These are phyloP conservation scores for Cydia amplana DNA, from an alignment of 1,140 invertebrate genomes.

Conservation along the genomic window DNA sequence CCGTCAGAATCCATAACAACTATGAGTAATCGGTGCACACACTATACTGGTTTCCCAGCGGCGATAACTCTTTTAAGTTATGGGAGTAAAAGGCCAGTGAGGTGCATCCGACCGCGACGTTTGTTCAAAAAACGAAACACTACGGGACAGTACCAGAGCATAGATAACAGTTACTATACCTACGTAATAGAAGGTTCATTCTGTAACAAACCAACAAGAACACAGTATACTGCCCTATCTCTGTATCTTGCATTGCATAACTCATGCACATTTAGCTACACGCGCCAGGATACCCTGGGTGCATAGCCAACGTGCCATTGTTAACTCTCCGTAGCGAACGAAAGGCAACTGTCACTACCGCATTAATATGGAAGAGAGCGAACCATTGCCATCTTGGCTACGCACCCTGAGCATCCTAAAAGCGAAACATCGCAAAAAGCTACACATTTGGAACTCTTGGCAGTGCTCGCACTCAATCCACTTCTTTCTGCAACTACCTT, in stretches of 20 bases:
- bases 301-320: too few relatives aligned
- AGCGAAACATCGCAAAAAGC: too few relatives aligned
- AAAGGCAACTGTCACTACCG: too few relatives aligned
- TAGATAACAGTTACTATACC: not conserved
- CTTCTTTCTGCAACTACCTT: not conserved
- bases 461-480: too few relatives aligned
- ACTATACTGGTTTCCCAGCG: not conserved
- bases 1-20: not conserved
- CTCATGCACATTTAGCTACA: too few relatives aligned
- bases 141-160: not conserved
- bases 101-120: constrained; percentile 18
- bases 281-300: too few relatives aligned
- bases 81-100: not conserved
- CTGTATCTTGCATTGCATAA: not conserved
- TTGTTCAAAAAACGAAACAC: constrained; percentile 13
- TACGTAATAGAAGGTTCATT: not conserved
- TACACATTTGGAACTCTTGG: too few relatives aligned
- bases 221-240: not conserved
- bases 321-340: too few relatives aligned
- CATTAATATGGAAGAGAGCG: too few relatives aligned
- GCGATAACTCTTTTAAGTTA: not conserved
- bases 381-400: too few relatives aligned
- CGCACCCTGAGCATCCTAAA: too few relatives aligned
- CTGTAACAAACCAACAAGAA: not conserved
- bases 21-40: not conserved